Percentiles rank a stretch among this genome's conserved stretches.
phyloP scores from a whole-genome alignment of 2,797 vertebrate species.

The Galago senegalensis region DNA sequence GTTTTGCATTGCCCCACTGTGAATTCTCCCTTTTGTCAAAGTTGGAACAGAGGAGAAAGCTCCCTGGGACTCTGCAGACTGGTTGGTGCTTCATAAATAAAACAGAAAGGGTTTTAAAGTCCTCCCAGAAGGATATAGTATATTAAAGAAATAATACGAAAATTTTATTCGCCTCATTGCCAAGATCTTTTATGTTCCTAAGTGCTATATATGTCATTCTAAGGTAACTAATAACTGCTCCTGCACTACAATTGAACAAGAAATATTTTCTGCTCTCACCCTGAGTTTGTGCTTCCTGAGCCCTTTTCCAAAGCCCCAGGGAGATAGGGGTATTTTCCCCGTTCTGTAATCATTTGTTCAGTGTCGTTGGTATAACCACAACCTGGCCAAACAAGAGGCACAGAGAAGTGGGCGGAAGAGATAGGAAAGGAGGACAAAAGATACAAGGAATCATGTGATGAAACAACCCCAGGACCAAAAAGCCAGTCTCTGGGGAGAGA shows the following conservation, averaged over 20 bases:
- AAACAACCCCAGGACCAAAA: neutral
- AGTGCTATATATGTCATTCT: neutral
- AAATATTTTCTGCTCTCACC: neutral
- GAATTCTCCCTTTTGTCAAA: conserved; percentile 31
- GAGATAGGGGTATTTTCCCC: neutral
- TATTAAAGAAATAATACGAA: conserved; percentile 37
- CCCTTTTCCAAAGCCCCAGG: neutral
- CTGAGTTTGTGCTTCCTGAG: conserved; percentile 11
- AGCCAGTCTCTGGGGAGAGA: neutral
- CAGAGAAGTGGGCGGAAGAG: neutral
- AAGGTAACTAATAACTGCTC: conserved; percentile 14
- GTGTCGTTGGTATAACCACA: neutral
- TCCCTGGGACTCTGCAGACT: conserved; percentile 8
- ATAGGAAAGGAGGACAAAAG: neutral
- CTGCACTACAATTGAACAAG: neutral
- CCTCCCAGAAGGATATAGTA: neutral
- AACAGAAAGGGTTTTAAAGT: neutral
- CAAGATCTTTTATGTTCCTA: neutral
- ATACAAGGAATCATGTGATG: neutral
- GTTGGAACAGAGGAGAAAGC: conserved; percentile 23
- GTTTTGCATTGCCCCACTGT: neutral
- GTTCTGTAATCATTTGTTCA: neutral
- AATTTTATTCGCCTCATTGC: neutral
- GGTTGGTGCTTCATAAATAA: conserved; percentile 39
- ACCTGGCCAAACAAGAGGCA: neutral